A percentile compares a stretch with the other conserved stretches of the same genome.
These are phyloP conservation scores for Synchiropus splendidus DNA, from an alignment of 2,113 vertebrate species.

Conservation along the genomic window DNA sequence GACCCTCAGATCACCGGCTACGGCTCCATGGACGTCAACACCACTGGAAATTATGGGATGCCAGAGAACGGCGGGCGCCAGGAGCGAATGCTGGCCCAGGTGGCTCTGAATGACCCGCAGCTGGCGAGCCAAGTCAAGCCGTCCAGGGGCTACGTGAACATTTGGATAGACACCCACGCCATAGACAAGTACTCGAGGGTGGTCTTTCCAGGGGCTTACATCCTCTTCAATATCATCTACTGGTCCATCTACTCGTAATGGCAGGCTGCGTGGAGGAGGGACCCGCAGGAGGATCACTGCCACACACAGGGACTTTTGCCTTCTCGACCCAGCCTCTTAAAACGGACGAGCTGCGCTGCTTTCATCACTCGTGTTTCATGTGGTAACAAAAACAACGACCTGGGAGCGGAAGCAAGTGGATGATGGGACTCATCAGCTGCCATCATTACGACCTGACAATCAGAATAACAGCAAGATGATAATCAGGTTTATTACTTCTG, in stretches of 20 bases:
- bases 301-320: constrained; percentile 44
- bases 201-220: constrained; percentile 90
- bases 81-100: constrained; percentile 81
- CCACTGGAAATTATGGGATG: constrained; percentile 71
- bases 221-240: constrained; percentile 96
- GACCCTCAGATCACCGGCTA: constrained; percentile 74
- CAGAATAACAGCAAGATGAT: constrained; percentile 4
- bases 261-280: not conserved
- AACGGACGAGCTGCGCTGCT: constrained; percentile 19
- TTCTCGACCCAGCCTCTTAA: constrained; percentile 56
- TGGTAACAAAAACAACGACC: constrained; percentile 6
- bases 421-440: not conserved
- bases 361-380: constrained; percentile 14
- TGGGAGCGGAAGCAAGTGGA: not conserved
- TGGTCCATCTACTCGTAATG: constrained; percentile 93
- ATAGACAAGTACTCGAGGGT: constrained; percentile 96
- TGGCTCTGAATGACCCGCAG: constrained; percentile 74
- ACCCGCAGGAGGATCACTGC: not conserved
- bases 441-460: constrained; percentile 19
- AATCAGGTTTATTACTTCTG: constrained; percentile 6
- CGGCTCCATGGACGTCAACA: constrained; percentile 77
- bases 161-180: constrained; percentile 92
- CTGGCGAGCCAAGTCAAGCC: constrained; percentile 72
- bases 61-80: constrained; percentile 78
- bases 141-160: constrained; percentile 79